Evolutionary conservation across 1,140 invertebrate genomes (phyloP).

Genomic region (Campoletis sonorensis): DNA sequence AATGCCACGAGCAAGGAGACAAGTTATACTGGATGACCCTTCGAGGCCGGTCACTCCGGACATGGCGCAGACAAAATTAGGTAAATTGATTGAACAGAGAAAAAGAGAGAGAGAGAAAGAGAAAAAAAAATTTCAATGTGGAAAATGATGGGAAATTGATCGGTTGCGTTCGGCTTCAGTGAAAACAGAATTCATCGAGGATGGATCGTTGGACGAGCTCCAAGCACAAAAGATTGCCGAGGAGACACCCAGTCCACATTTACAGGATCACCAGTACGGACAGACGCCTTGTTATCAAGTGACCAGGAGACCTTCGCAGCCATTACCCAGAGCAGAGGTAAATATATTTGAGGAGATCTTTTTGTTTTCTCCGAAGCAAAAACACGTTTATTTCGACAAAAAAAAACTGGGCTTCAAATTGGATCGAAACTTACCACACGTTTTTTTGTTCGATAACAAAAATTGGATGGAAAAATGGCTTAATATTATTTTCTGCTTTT

Average conservation of each 20-base stretch:
- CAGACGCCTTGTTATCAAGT: constrained; percentile 87
- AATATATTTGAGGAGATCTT: background rate
- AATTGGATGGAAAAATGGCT: too few species aligned
- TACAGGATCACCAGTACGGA: constrained; percentile 90
- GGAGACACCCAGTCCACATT: constrained; percentile 83
- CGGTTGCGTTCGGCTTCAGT: constrained; percentile 58
- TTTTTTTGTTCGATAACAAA: too few species aligned
- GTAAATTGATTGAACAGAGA: constrained; percentile 59
- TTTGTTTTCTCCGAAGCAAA: too few species aligned
- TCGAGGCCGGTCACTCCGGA: constrained; percentile 75
- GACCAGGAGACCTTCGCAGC: constrained; percentile 76
- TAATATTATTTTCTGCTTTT: too few species aligned
- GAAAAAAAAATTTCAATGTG: background rate
- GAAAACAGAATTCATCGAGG: constrained; percentile 74
- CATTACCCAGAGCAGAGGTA: constrained; percentile 77
- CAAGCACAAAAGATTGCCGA: constrained; percentile 73
- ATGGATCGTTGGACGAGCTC: constrained; percentile 70
- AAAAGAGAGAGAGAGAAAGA: constrained; percentile 6
- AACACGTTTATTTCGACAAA: too few species aligned
- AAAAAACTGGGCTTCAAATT: too few species aligned
- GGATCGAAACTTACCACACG: too few species aligned
- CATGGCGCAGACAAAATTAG: constrained; percentile 73
- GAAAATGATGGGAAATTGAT: constrained; percentile 29
- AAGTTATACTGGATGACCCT: constrained; percentile 75
- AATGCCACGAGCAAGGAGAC: constrained; percentile 75